phyloP scores from a whole-genome alignment of 2,797 vertebrate genomes.

The Brotula barbata region DNA sequence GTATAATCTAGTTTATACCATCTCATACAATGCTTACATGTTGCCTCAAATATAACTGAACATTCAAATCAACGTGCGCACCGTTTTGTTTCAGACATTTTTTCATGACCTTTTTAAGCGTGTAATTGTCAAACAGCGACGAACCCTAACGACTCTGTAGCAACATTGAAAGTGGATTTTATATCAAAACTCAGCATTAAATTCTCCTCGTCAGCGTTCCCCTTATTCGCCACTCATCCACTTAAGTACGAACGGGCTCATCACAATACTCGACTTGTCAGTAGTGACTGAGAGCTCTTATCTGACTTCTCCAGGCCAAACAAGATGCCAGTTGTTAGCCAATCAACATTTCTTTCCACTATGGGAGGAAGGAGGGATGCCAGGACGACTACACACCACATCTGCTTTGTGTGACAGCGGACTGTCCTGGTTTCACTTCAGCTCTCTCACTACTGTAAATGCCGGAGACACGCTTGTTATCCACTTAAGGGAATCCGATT shows the following conservation, averaged over 20 bases:
- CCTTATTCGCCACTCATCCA: slow-evolving; percentile 50
- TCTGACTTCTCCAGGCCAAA: slow-evolving; percentile 62
- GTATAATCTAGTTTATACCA: background rate
- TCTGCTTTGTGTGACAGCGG: slow-evolving; percentile 67
- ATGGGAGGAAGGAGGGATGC: slow-evolving; percentile 56
- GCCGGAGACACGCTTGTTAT: slow-evolving; percentile 80
- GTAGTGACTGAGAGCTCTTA: slow-evolving; percentile 66
- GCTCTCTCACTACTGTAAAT: slow-evolving; percentile 78
- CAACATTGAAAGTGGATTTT: slow-evolving; percentile 2
- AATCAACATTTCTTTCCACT: slow-evolving; percentile 69
- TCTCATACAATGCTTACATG: background rate
- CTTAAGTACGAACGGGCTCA: slow-evolving; percentile 45
- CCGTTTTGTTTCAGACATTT: background rate
- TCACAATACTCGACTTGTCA: slow-evolving; percentile 73
- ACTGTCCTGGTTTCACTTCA: slow-evolving; percentile 73
- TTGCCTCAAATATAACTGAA: no score
- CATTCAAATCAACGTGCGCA: no score
- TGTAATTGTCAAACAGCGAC: background rate
- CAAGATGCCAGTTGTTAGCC: slow-evolving; percentile 74
- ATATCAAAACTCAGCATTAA: slow-evolving; percentile 46
- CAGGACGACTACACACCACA: slow-evolving; percentile 56
- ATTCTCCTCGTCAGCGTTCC: slow-evolving; percentile 50
- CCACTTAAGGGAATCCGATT: slow-evolving; percentile 77
- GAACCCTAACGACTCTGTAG: background rate
- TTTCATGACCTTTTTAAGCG: background rate